Conservation (phyloP, 2,888 invertebrate genomes). For the Cylindroiulus punctatus region DNA sequence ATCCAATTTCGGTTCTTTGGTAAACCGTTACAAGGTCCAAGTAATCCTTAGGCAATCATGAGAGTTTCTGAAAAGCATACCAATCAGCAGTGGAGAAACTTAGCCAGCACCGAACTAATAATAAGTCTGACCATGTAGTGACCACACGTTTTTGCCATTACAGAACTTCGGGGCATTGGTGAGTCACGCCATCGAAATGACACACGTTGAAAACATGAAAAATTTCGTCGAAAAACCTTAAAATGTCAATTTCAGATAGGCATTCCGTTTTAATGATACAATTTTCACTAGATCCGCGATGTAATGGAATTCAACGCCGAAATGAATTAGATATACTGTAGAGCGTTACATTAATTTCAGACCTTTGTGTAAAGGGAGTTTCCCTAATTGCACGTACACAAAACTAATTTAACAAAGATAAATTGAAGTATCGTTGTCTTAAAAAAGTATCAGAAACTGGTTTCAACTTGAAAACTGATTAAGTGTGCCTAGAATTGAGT, state of each 20-base stretch:
- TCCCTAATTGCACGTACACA: background rate
- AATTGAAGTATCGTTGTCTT: background rate
- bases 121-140: constrained; percentile 21
- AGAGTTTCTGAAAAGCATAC: background rate
- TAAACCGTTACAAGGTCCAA: constrained; percentile 21
- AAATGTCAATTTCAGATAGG: constrained; percentile 24
- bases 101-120: background rate
- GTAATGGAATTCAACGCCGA: background rate
- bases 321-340: background rate
- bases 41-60: constrained; percentile 14
- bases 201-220: background rate
- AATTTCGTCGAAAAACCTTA: background rate
- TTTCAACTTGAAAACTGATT: background rate
- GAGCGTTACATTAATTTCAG: background rate
- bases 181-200: constrained; percentile 30
- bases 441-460: background rate
- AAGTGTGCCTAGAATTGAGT: background rate
- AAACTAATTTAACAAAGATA: background rate
- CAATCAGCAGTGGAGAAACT: background rate
- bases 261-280: constrained; percentile 17
- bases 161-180: background rate
- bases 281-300: constrained; percentile 1
- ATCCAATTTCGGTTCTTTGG: background rate
- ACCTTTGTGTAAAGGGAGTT: background rate
- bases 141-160: constrained; percentile 6